Percentiles rank a stretch among this genome's conserved stretches.
phyloP scores from a whole-genome alignment of 2,888 invertebrate genomes.

The Hypercompe scribonia region DNA sequence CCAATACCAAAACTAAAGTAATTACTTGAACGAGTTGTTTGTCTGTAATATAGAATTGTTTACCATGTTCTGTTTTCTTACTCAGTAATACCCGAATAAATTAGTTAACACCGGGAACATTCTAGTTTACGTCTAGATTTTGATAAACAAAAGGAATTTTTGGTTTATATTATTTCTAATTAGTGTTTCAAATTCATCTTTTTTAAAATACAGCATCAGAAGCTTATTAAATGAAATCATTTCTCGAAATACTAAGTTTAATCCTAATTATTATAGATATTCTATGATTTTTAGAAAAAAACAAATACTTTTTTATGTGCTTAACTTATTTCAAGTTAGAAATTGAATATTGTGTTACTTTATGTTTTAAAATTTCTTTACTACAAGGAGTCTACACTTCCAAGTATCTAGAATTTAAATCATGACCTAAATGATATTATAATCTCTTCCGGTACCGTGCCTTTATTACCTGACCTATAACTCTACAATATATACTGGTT shows the following conservation, averaged over 20 bases:
- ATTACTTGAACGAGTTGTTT: not conserved
- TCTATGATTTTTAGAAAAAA: too few relatives aligned
- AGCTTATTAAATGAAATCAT: too few relatives aligned
- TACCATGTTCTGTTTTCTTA: not conserved
- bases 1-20: not conserved
- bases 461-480: slow-evolving; percentile 1
- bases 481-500: not conserved
- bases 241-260: too few relatives aligned
- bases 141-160: not conserved
- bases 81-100: not conserved
- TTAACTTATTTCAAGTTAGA: too few relatives aligned
- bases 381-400: not conserved
- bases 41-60: not conserved
- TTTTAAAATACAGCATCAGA: too few relatives aligned
- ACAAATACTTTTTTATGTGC: too few relatives aligned
- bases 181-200: too few relatives aligned
- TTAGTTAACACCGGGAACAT: not conserved
- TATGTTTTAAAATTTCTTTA: too few relatives aligned
- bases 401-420: not conserved
- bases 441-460: not conserved
- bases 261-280: too few relatives aligned
- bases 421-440: not conserved
- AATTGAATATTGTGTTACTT: too few relatives aligned
- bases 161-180: not conserved
- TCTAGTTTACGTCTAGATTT: not conserved